Conservation (phyloP, 1,140 invertebrate species). For the Tetraneura akinire region DNA sequence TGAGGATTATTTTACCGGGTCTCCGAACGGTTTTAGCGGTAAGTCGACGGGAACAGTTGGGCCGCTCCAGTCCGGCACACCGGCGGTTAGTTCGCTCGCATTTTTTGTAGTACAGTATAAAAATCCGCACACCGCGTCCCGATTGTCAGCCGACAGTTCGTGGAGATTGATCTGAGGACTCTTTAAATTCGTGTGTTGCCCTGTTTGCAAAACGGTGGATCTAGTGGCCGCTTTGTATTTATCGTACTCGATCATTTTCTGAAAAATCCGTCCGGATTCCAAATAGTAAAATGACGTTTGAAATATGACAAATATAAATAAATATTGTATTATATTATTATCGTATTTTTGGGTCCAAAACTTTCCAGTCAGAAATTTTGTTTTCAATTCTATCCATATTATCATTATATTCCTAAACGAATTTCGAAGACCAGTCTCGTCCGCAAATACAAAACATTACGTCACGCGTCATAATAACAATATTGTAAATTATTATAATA, state of each 20-base stretch:
- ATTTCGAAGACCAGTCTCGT: no score
- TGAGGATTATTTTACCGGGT: conserved; percentile 9
- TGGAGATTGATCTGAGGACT: conserved; percentile 40
- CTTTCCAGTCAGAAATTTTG: no score
- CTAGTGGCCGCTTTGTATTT: neutral
- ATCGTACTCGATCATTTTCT: conserved; percentile 20
- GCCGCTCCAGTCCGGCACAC: neutral
- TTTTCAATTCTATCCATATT: no score
- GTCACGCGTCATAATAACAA: no score
- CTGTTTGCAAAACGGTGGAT: neutral
- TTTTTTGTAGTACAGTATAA: conserved; percentile 24
- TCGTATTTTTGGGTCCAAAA: no score
- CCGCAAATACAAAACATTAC: no score
- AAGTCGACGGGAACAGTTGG: neutral
- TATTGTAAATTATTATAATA: no score
- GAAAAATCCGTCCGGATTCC: neutral
- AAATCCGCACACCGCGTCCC: neutral
- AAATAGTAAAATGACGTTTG: no score
- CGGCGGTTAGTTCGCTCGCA: conserved; percentile 31
- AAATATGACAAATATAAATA: no score
- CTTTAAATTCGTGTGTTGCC: conserved; percentile 27
- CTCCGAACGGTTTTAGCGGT: neutral
- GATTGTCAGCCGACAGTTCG: neutral
- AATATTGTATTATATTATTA: no score
- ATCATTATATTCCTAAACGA: no score